These are phyloP conservation scores for Columba livia DNA, from an alignment of 2,113 vertebrate species.

Conservation along the genomic window DNA sequence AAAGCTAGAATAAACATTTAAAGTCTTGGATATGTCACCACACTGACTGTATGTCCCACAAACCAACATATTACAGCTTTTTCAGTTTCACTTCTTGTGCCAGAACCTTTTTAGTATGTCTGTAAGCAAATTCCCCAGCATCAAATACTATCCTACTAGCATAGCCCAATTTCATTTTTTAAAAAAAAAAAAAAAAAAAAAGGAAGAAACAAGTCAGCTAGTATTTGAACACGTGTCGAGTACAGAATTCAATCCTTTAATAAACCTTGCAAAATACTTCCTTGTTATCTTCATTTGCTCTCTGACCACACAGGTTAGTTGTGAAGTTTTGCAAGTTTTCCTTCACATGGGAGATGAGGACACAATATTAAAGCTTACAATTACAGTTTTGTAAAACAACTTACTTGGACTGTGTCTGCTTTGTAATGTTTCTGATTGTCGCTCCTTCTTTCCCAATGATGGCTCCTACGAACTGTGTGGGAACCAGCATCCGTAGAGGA, in stretches of 20 bases:
- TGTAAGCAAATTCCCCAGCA: neutral
- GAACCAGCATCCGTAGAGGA: conserved; percentile 92
- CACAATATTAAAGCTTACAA: neutral
- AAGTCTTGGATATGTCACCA: neutral
- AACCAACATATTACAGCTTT: neutral
- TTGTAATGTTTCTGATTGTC: conserved; percentile 97
- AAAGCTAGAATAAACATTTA: neutral
- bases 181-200: too few relatives aligned
- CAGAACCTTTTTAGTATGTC: neutral
- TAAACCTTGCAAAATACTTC: neutral
- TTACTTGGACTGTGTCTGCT: conserved; percentile 98
- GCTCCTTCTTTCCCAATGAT: conserved; percentile 98
- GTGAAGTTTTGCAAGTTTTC: neutral
- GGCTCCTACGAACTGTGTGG: conserved; percentile 96
- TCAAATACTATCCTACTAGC: neutral
- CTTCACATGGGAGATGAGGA: rapidly evolving
- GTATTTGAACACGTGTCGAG: rapidly evolving
- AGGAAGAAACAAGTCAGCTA: neutral
- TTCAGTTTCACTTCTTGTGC: neutral
- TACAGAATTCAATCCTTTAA: neutral
- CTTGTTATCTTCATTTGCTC: neutral
- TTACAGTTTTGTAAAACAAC: neutral
- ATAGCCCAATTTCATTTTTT: neutral
- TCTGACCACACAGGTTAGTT: neutral
- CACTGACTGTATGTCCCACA: neutral